Evolutionary conservation across 1,140 invertebrate genomes (phyloP).

Genomic region (Lucilia cuprina): DNA sequence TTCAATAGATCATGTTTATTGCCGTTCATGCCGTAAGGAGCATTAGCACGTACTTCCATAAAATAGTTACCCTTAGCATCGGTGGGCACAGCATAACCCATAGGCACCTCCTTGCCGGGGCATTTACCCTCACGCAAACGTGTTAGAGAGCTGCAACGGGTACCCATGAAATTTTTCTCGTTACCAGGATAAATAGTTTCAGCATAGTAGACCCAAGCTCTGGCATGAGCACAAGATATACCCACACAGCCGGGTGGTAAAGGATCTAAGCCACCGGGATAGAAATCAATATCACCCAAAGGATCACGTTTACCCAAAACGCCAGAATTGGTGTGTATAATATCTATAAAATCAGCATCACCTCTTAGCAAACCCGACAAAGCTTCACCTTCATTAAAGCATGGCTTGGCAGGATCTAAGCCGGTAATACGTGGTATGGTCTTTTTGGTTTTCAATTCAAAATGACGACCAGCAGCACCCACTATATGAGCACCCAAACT

Average conservation of each 20-base stretch:
- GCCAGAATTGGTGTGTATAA: constrained; percentile 78
- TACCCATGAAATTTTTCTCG: constrained; percentile 52
- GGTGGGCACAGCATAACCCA: constrained; percentile 49
- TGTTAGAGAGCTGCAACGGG: constrained; percentile 49
- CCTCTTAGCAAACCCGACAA: constrained; percentile 64
- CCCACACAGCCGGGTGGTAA: constrained; percentile 64
- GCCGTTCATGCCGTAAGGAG: constrained; percentile 46
- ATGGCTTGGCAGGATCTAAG: constrained; percentile 76
- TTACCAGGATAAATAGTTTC: constrained; percentile 65
- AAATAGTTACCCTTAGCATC: constrained; percentile 55
- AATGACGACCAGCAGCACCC: constrained; percentile 63
- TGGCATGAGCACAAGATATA: constrained; percentile 70
- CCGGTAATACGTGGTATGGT: constrained; percentile 68
- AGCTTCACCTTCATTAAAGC: constrained; percentile 65
- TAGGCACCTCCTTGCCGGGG: constrained; percentile 42
- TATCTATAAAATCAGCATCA: constrained; percentile 71
- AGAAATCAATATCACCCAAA: constrained; percentile 76
- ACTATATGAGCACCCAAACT: constrained; percentile 67
- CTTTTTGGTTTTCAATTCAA: constrained; percentile 55
- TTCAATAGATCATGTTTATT: background rate
- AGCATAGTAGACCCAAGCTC: constrained; percentile 69
- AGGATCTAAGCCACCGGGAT: constrained; percentile 64
- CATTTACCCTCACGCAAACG: constrained; percentile 45
- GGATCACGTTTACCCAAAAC: constrained; percentile 66
- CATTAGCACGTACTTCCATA: constrained; percentile 45